Evolutionary conservation across 1,140 invertebrate species (phyloP), one percentile per base, ranked within the genome.

Genomic region (Hyles vespertilio): DNA sequence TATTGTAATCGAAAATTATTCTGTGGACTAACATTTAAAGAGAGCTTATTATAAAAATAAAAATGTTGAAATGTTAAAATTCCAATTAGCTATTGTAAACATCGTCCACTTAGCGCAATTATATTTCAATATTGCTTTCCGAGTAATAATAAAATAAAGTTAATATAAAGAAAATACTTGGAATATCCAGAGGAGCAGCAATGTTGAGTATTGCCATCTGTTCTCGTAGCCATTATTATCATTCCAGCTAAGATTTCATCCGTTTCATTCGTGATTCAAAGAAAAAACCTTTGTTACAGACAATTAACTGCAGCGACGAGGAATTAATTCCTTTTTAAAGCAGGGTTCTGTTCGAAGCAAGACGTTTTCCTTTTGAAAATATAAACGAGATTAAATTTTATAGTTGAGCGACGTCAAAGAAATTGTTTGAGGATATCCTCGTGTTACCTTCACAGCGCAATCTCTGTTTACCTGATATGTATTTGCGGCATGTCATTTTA

Each of bases 201-300:
- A 40, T 65, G n/a, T n/a, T n/a, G 61, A 69, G 65, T 61, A 69
- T 62, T 56, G 53, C 56, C 61, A 72, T 69, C 70, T 72, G 67
- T 59, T 58, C 54, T 67, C 51, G 47, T 32, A 59, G 44, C 63
- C 66, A 70, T 77, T 72, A 74, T 70, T 74, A 67, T 64, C 65
- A 61, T 60, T 63, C 57, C 52, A 49, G 65, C 67, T 67, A 67
- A 71, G 66, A 67, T 69, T 65, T 69, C 60, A 57, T 66, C 64
- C 68, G 58, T 61, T 56, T 48, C 59, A 51, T 58, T 64, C 52
- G 53, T 33, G 64, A 59, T 59, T 61, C 63, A 59, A 58, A 63
- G 48, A 61, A 65, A 72, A 73, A 77, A 71, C 62, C 75, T 78
- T 77, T 73, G 75, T 77, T 63, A 70, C 69, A 58, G 74, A 75